Base-by-base conservation (phyloP, 2,888 invertebrate genomes). In the Rhingia rostrata region DNA sequence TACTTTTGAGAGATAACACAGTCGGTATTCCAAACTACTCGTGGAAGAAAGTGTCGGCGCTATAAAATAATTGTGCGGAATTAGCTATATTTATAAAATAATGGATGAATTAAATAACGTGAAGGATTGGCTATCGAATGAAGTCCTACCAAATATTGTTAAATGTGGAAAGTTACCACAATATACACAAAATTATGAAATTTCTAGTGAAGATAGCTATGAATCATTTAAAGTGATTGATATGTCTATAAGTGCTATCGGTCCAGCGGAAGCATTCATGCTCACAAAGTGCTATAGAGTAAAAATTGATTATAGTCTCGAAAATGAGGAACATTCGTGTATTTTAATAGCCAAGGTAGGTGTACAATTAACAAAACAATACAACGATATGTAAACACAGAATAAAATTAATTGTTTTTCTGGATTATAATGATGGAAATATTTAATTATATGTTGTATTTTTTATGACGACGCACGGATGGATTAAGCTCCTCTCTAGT, bases 341-440 rank as follows among this genome's bases (percentile, higher is more conserved):
- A 87, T 69, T 14, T 39, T 91, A 0, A 86, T 91, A 54, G 87
- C 90, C 0, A 91, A 91, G 90, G 91, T 91, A 88, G 63, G 74
- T 70, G 4, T 2, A 47, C n/a, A 53, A 22, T 22, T n/a, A 9
- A 14, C 61, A 10, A 7, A 61, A 60, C 32, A 39, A 12, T 6
- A 6, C 6, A 10, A n/a, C n/a, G n/a, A n/a, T n/a, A n/a, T n/a
- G 12, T 45, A 3, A 4, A 43, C 22, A 22, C 22, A 22, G 1
- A 22, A 22, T 22, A 22, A 22, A 22, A 2, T 22, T 22, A 22
- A 22, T 22, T 22, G 22, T 22, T 22, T 22, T 1, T 22, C 2
- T 22, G 22, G 22, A 22, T 2, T 22, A 22, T 22, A 22, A 22
- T 22, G 22, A 22, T 22, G 22, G 22, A 22, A 22, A 22, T 22